phyloP scores from a whole-genome alignment of 2,113 vertebrate genomes.

The Otocyon megalotis region DNA sequence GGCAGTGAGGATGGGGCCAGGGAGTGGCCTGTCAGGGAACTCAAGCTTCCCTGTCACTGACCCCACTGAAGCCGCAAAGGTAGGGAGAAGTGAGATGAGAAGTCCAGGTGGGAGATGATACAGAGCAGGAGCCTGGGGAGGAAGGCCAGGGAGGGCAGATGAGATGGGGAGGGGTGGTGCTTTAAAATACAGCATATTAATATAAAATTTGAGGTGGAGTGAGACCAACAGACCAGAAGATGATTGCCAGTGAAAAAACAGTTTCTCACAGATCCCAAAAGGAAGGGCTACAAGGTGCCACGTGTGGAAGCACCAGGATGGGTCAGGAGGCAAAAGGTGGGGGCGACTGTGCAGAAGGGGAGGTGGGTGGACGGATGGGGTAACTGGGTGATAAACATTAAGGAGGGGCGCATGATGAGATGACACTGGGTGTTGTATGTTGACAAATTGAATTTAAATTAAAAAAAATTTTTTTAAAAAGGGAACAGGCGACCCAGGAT shows the following conservation, averaged over 20 bases:
- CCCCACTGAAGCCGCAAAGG: not conserved
- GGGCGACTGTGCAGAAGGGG: no score
- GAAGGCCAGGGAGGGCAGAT: not conserved
- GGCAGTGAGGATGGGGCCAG: not conserved
- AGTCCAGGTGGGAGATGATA: not conserved
- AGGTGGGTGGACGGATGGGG: no score
- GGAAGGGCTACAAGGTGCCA: not conserved
- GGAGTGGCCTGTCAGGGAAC: not conserved
- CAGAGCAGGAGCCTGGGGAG: rapidly evolving
- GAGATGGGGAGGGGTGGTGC: not conserved
- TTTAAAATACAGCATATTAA: not conserved
- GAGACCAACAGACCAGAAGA: not conserved
- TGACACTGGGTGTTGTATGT: no score
- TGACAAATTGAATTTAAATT: no score
- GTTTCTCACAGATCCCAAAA: not conserved
- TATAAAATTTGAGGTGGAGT: not conserved
- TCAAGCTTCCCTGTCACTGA: not conserved
- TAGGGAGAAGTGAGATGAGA: not conserved
- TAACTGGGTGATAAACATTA: no score
- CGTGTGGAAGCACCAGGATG: not conserved
- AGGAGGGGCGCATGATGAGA: no score
- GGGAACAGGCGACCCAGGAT: not conserved
- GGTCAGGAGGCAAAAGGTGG: not conserved
- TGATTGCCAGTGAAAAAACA: not conserved
- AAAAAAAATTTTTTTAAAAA: not conserved